These are phyloP conservation scores for Saccostrea glomerata DNA, from an alignment of 1,140 invertebrate species.

Conservation along the genomic window DNA sequence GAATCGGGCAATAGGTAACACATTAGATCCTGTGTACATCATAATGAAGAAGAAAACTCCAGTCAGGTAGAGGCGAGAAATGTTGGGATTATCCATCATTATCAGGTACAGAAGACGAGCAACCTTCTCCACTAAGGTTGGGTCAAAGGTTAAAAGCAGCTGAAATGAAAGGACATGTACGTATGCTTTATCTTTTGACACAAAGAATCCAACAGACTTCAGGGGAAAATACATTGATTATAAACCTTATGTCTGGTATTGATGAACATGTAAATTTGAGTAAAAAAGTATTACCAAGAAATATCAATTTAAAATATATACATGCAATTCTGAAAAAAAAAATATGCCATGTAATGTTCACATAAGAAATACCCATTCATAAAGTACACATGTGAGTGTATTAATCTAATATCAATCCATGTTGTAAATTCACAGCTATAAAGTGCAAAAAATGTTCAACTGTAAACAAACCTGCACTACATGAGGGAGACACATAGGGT, in stretches of 20 bases:
- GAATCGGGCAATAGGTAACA: slow-evolving; percentile 96
- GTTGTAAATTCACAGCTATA: neutral
- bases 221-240: too few relatives aligned
- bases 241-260: too few relatives aligned
- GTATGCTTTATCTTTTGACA: too few relatives aligned
- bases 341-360: too few relatives aligned
- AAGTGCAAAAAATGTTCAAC: neutral
- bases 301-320: too few relatives aligned
- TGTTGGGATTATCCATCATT: slow-evolving; percentile 96
- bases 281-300: too few relatives aligned
- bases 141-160: slow-evolving; percentile 97
- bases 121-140: slow-evolving; percentile 94
- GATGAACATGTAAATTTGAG: too few relatives aligned
- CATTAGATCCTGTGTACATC: slow-evolving; percentile 99
- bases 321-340: too few relatives aligned
- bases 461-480: slow-evolving; percentile 87
- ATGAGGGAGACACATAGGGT: slow-evolving; percentile 93
- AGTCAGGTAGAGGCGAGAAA: slow-evolving; percentile 95
- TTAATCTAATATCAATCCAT: too few relatives aligned
- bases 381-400: too few relatives aligned
- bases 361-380: too few relatives aligned
- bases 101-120: slow-evolving; percentile 92
- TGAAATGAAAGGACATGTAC: slow-evolving; percentile 80
- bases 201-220: too few relatives aligned
- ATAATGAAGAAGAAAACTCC: slow-evolving; percentile 99